phyloP scores from a whole-genome alignment of 2,888 invertebrate species.

The Cheilosia vernalis region DNA sequence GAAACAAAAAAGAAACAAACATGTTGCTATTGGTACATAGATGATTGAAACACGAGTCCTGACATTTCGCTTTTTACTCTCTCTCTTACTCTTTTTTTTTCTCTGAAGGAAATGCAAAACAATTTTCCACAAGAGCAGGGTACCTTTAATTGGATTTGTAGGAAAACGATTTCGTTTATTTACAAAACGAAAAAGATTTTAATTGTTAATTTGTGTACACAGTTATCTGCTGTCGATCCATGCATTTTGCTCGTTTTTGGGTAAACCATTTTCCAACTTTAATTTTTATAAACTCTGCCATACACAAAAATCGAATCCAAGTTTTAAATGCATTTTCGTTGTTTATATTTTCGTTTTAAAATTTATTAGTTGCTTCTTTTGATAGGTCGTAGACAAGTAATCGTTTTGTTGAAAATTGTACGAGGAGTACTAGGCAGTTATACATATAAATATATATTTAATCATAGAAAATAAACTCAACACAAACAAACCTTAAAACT shows the following conservation, averaged over 20 bases:
- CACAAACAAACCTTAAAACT: slow-evolving; percentile 36
- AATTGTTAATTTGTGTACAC: background rate
- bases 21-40: slow-evolving; percentile 16
- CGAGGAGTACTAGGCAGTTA: slow-evolving; percentile 15
- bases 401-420: slow-evolving; percentile 8
- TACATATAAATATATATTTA: slow-evolving; percentile 53
- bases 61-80: slow-evolving; percentile 39
- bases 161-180: slow-evolving; percentile 38
- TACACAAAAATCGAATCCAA: slow-evolving; percentile 28
- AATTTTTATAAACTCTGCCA: slow-evolving; percentile 53
- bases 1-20: background rate
- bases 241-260: slow-evolving; percentile 27
- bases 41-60: background rate
- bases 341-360: slow-evolving; percentile 16
- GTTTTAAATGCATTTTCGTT: slow-evolving; percentile 43
- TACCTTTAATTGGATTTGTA: slow-evolving; percentile 23
- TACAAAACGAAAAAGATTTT: slow-evolving; percentile 36
- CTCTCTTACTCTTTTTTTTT: background rate
- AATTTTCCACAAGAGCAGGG: slow-evolving; percentile 16
- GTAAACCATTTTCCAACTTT: slow-evolving; percentile 3
- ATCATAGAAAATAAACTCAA: slow-evolving; percentile 36
- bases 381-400: background rate
- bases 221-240: slow-evolving; percentile 3
- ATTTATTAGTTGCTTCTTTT: slow-evolving; percentile 11
- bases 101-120: slow-evolving; percentile 22